Evolutionary conservation across 2,888 invertebrate species (phyloP), one percentile per base, ranked within the genome.

Genomic region (Branchinecta sandiegonensis): DNA sequence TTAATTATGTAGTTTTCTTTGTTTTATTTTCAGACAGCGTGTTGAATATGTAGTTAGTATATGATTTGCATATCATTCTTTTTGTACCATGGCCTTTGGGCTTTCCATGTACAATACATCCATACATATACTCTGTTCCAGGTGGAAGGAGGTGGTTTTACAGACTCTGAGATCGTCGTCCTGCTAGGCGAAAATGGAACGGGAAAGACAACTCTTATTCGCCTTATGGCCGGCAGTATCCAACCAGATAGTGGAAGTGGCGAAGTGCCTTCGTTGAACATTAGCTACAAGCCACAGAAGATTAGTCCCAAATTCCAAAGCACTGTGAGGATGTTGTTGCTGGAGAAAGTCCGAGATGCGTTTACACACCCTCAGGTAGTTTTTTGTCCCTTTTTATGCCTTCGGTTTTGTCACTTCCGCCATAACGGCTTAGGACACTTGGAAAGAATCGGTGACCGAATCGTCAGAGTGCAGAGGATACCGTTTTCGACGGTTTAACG

Each of bases 241-340:
- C 84, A 88, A 73, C 91, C 97, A 1, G 96, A 99, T 81, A 88
- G 81, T 65, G 88, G 86, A 65, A 82, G 83, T 71, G 85, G 83
- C 64, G 85, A 86, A 72, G 81, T 93, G 71, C 97, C 97, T 0
- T 87, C 89, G 74, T 80, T 99, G 72, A 92, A 96, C 79, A 95
- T 99, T 77, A 97, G 96, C 79, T 99, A 99, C 83, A 99, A 99
- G 80, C 99, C 99, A 65, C 99, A 99, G 82, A 99, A 97, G 80
- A 99, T 99, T 78, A 95, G 95, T 73, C 99, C 99, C 6, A 97
- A 94, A 80, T 92, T 91, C 69, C 89, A 91, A 72, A 94, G 94
- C 65, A 84, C 90, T 71, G 99, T 99, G 7, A 84, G 94, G 66
- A 89, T 90, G 76, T 81, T 99, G 75, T 81, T 99, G 71, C 94